These are phyloP conservation scores for silkworm (Bombyx mori) DNA, from an alignment of 1,140 invertebrate genomes.

Conservation along the genomic window ASM3026992v2 NC_085118.1:7053501-7054000, in stretches of 20 bases:
- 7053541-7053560: conserved; percentile 74
- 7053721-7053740: conserved; percentile 88
- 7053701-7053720: conserved; percentile 85
- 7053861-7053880: conserved; percentile 93
- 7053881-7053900: conserved; percentile 89
- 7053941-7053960: conserved; percentile 86
- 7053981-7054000: conserved; percentile 76
- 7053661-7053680: conserved; percentile 87
- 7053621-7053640: conserved; percentile 87
- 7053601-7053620: conserved; percentile 89
- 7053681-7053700: conserved; percentile 83
- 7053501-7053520: conserved; percentile 88
- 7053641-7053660: conserved; percentile 94
- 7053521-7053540: conserved; percentile 60
- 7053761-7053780: conserved; percentile 89
- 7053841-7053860: conserved; percentile 89
- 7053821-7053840: conserved; percentile 91
- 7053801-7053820: conserved; percentile 97
- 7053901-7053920: conserved; percentile 96
- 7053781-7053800: conserved; percentile 93
- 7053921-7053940: conserved; percentile 85
- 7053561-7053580: conserved; percentile 76
- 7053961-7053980: conserved; percentile 75
- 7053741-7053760: conserved; percentile 80
- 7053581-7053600: conserved; percentile 80